phyloP scores from a whole-genome alignment of 1,140 invertebrate genomes.

The Plutomurus gul region DNA sequence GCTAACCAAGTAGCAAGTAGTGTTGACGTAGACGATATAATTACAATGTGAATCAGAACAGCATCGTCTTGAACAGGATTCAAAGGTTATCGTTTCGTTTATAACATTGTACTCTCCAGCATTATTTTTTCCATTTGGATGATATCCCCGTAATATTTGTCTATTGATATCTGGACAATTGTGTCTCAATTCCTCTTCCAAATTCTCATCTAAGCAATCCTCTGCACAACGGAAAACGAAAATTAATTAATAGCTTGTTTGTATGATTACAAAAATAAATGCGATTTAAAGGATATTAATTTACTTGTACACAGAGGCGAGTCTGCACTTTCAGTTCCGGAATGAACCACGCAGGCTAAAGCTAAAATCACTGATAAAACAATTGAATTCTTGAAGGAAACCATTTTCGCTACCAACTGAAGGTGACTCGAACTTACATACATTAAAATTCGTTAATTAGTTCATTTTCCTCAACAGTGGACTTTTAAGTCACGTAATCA shows the following conservation, averaged over 20 bases:
- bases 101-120: slow-evolving; percentile 61
- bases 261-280: background rate
- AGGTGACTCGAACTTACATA: too few relatives aligned
- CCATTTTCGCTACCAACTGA: background rate
- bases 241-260: background rate
- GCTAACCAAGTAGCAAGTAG: slow-evolving; percentile 65
- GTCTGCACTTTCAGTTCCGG: background rate
- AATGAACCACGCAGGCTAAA: background rate
- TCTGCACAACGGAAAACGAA: background rate
- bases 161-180: slow-evolving; percentile 18
- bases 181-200: background rate
- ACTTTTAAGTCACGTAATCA: too few relatives aligned
- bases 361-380: background rate
- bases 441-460: too few relatives aligned
- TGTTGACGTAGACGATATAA: slow-evolving; percentile 75
- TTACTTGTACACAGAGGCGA: slow-evolving; percentile 3
- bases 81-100: slow-evolving; percentile 61
- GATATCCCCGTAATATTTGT: background rate
- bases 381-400: background rate
- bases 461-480: too few relatives aligned
- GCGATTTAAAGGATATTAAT: background rate
- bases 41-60: slow-evolving; percentile 72
- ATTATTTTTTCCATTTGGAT: background rate
- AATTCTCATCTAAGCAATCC: background rate
- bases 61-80: slow-evolving; percentile 73